Percentiles rank a stretch among this genome's conserved stretches.
Evolutionary conservation across 2,888 invertebrate species (phyloP).

Genomic region (Dorcus hopei): DNA sequence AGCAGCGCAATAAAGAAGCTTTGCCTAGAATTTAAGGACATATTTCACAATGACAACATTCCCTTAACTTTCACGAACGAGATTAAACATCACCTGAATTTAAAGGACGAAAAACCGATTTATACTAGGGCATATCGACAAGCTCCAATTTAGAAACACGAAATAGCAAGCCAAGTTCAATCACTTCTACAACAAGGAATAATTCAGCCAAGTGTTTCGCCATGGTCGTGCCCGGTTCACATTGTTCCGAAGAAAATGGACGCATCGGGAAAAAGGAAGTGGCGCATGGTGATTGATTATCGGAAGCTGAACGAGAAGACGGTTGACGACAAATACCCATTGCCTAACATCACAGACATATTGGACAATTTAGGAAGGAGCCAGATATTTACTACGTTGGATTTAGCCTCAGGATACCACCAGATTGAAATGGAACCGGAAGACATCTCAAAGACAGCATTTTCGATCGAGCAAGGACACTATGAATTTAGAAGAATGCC

Average conservation of each 20-base stretch:
- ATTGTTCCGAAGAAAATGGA: constrained; percentile 26
- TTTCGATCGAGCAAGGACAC: constrained; percentile 27
- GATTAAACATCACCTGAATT: constrained; percentile 24
- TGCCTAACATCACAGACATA: constrained; percentile 33
- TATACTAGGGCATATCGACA: constrained; percentile 27
- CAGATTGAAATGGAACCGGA: constrained; percentile 25
- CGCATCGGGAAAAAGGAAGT: constrained; percentile 21
- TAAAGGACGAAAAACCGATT: constrained; percentile 20
- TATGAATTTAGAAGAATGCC: constrained; percentile 35
- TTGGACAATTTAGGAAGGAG: constrained; percentile 32
- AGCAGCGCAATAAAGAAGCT: background rate
- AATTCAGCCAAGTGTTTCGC: constrained; percentile 16
- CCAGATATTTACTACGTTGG: constrained; percentile 27
- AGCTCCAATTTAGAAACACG: constrained; percentile 27
- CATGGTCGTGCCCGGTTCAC: constrained; percentile 21
- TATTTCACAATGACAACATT: constrained; percentile 20
- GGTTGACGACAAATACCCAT: constrained; percentile 31
- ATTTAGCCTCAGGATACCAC: constrained; percentile 20
- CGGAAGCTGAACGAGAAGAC: constrained; percentile 31
- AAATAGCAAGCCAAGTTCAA: constrained; percentile 23
- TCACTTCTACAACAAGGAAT: constrained; percentile 20
- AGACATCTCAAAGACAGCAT: constrained; percentile 29
- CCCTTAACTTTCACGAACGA: constrained; percentile 17
- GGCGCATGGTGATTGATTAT: constrained; percentile 26
- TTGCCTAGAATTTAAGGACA: constrained; percentile 15